Conservation (phyloP, 2,113 vertebrate species). For the Elephantulus edwardii region DNA sequence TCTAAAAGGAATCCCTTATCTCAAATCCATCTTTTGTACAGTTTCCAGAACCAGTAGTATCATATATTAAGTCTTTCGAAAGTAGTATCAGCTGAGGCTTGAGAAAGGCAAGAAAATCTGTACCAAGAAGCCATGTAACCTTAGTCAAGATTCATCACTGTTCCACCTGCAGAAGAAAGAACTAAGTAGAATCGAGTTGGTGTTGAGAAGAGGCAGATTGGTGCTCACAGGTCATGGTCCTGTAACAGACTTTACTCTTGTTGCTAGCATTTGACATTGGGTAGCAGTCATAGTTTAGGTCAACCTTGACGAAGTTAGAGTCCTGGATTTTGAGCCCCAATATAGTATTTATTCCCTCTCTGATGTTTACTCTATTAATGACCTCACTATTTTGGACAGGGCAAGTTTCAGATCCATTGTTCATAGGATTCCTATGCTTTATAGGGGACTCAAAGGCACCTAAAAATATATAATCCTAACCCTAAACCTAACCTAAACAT, state of each 20-base stretch:
- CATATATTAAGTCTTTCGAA: background rate
- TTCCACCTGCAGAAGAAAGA: background rate
- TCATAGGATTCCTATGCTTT: too few species aligned
- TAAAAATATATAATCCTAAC: too few species aligned
- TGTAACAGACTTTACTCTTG: background rate
- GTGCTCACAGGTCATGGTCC: background rate
- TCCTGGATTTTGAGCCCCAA: background rate
- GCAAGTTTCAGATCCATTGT: too few species aligned
- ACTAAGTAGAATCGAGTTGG: background rate
- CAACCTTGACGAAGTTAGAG: background rate
- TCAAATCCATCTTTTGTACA: background rate
- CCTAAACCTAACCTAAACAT: too few species aligned
- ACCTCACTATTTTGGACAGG: background rate
- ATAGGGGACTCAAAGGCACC: too few species aligned
- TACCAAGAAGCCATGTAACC: background rate
- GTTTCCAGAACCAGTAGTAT: background rate
- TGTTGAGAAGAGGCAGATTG: background rate
- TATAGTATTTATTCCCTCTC: background rate
- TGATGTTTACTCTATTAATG: background rate
- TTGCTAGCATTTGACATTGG: background rate
- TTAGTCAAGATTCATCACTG: background rate
- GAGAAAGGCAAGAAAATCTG: background rate
- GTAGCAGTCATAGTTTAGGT: background rate
- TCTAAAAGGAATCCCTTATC: background rate
- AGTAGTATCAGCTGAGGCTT: background rate